Conservation (phyloP, 1,140 invertebrate species). For the Macrobrachium nipponense region DNA sequence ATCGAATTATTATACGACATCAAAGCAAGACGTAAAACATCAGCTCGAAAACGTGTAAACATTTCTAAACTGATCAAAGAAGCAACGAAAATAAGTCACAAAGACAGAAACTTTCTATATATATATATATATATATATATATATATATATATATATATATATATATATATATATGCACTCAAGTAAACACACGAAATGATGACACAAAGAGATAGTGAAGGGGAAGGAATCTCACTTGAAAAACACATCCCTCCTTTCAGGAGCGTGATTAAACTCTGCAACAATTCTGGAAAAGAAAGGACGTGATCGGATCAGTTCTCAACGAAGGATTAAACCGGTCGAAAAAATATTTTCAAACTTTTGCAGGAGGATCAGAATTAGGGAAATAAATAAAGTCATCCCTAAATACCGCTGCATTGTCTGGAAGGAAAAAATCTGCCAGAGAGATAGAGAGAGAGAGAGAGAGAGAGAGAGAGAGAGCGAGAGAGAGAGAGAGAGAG, state of each 20-base stretch:
- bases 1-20: too few species aligned
- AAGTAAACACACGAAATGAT: not conserved
- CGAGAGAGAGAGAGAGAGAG: not conserved
- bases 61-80: too few species aligned
- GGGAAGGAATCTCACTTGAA: not conserved
- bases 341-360: too few species aligned
- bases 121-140: conserved; percentile 15
- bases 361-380: not conserved
- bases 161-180: not conserved
- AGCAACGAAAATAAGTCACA: too few species aligned
- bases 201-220: not conserved
- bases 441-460: conserved; percentile 10
- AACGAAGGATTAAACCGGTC: too few species aligned
- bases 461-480: conserved; percentile 4
- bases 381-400: conserved; percentile 4
- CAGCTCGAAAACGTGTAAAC: too few species aligned
- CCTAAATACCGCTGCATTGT: not conserved
- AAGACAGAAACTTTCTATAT: not conserved
- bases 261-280: not conserved
- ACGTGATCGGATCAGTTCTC: not conserved
- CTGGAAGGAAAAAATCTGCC: not conserved
- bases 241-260: not conserved
- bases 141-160: conserved; percentile 16
- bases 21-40: too few species aligned
- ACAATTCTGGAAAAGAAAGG: not conserved